A percentile compares a stretch with the other conserved stretches of the same genome.
These are phyloP conservation scores for Orthonychiurus folsomi DNA, from an alignment of 2,888 invertebrate genomes.

Conservation along the genomic window DNA sequence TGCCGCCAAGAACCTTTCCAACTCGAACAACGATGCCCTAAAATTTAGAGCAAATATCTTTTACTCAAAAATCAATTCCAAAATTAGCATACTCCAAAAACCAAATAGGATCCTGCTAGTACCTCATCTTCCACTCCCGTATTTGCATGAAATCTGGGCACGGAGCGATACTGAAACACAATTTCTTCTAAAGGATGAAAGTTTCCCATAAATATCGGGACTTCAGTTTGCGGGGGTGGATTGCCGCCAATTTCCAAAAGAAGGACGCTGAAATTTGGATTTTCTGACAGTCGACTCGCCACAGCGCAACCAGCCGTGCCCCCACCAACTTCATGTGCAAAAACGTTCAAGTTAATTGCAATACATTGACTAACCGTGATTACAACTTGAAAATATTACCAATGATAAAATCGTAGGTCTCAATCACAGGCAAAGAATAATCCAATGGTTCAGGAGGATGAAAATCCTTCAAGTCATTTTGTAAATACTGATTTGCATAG, in stretches of 20 bases:
- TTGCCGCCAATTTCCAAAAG: constrained; percentile 50
- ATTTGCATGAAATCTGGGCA: background rate
- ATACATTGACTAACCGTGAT: background rate
- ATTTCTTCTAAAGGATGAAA: background rate
- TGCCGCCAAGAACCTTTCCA: constrained; percentile 23
- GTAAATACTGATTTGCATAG: constrained; percentile 8
- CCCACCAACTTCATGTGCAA: constrained; percentile 40
- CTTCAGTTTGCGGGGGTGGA: constrained; percentile 46
- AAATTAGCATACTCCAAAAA: too few species aligned
- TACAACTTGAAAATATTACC: constrained; percentile 15
- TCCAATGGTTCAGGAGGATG: background rate
- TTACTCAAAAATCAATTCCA: too few species aligned
- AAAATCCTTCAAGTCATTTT: background rate
- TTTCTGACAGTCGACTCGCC: constrained; percentile 48
- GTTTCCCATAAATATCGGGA: constrained; percentile 43
- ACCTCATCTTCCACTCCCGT: background rate
- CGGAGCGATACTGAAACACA: background rate
- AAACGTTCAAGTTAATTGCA: background rate
- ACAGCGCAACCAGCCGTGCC: constrained; percentile 51
- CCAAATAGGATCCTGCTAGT: too few species aligned
- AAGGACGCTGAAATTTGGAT: constrained; percentile 46
- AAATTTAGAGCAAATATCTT: background rate
- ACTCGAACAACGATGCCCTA: background rate
- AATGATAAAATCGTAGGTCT: constrained; percentile 16
- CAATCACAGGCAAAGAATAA: constrained; percentile 2